phyloP scores from a whole-genome alignment of 2,113 vertebrate species.

The Dasyurus viverrinus region DNA sequence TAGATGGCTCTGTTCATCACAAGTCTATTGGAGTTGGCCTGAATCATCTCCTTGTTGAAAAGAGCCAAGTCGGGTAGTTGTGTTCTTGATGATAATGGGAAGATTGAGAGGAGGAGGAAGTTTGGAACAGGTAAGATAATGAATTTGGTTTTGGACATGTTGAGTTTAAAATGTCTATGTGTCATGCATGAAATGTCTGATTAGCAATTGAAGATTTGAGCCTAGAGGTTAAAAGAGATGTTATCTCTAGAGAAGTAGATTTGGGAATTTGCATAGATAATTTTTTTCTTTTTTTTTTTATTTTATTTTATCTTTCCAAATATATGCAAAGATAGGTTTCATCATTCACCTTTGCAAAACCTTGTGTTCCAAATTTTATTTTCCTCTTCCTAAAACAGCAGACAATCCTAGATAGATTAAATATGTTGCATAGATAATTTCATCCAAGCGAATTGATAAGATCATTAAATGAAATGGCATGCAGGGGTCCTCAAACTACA shows the following conservation, averaged over 20 bases:
- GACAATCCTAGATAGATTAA: too few species aligned
- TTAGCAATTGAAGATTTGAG: neutral
- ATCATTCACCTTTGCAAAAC: too few species aligned
- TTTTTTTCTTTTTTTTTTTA: too few species aligned
- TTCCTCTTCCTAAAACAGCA: too few species aligned
- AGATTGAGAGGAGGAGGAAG: neutral
- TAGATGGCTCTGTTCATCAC: too few species aligned
- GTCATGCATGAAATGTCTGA: neutral
- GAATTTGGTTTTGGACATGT: neutral
- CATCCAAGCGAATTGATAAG: neutral
- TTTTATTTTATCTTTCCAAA: too few species aligned
- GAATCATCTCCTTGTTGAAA: too few species aligned
- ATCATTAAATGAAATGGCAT: neutral
- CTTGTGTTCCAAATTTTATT: too few species aligned
- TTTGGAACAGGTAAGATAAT: neutral
- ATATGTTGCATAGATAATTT: neutral
- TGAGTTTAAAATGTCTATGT: neutral
- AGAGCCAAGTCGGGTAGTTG: neutral
- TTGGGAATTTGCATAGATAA: neutral
- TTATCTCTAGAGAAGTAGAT: neutral
- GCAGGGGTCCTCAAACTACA: too few species aligned
- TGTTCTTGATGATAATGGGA: neutral
- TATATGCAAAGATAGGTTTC: too few species aligned
- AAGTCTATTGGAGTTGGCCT: too few species aligned
- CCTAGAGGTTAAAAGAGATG: neutral